Percentiles rank a stretch among this genome's conserved stretches.
phyloP scores from a whole-genome alignment of 2,888 invertebrate species.

The Apocheima hispidaria region DNA sequence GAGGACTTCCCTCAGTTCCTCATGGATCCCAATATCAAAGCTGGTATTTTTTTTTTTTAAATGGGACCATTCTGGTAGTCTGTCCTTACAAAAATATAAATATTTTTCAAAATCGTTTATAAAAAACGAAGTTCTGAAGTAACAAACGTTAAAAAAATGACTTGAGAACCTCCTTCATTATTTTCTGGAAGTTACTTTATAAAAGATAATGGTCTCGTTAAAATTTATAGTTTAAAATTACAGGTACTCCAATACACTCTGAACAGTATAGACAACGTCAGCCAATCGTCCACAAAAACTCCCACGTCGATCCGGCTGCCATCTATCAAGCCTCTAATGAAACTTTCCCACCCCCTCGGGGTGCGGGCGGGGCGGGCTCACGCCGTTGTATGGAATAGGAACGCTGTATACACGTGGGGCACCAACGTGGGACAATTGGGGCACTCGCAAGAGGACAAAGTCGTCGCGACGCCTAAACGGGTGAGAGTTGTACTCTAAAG shows the following conservation, averaged over 20 bases:
- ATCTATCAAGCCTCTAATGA: slow-evolving; percentile 66
- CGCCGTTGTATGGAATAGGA: slow-evolving; percentile 88
- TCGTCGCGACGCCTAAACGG: slow-evolving; percentile 76
- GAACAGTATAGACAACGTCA: slow-evolving; percentile 68
- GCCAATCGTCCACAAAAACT: slow-evolving; percentile 69
- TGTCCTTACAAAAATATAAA: no score
- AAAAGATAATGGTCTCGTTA: no score
- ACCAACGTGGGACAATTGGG: slow-evolving; percentile 94
- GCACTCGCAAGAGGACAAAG: slow-evolving; percentile 82
- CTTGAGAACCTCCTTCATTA: no score
- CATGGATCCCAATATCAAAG: no score
- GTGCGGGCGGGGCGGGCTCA: slow-evolving; percentile 91
- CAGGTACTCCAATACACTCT: slow-evolving; percentile 76
- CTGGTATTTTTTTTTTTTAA: no score
- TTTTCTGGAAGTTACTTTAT: no score
- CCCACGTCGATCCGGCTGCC: slow-evolving; percentile 67
- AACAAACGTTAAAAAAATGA: no score
- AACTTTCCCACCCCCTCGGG: slow-evolving; percentile 73
- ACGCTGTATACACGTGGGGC: slow-evolving; percentile 92
- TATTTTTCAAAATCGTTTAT: no score
- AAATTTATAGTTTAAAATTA: no score
- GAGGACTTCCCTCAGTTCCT: no score
- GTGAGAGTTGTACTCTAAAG: neutral
- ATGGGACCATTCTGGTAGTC: no score
- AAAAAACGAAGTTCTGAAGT: no score